Evolutionary conservation across 2,113 vertebrate genomes (phyloP), one percentile per base, ranked within the genome.

Genomic region (Tenrec ecaudatus): DNA sequence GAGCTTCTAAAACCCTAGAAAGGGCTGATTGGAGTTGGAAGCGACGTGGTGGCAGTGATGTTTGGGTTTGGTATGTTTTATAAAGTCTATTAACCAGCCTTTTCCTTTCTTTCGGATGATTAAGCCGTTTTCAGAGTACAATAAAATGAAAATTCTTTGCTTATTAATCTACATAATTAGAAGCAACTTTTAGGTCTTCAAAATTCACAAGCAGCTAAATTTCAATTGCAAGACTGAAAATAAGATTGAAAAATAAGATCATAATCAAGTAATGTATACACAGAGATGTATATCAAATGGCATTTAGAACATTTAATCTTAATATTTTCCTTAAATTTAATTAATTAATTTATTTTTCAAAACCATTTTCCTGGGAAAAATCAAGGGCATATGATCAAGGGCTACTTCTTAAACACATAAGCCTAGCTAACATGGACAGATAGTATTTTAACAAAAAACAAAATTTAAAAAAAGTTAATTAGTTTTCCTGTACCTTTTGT

Each of bases 91-190:
- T 82, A 92, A 84, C n/a, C 43, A 87, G 47, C 2, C 89, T 36
- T 79, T 91, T 19, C 58, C 53, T 82, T 94, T 78, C 90, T 29
- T 93, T 80, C 78, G 40, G 60, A 20, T 88, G 82, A 68, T 79
- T 92, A 90, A 88, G 22, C 53, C 88, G 31, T 91, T 92, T 92
- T 82, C 83, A 73, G 95, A 87, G 38, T 95, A 68, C 96, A 90
- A 53, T 87, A 90, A 92, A 95, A 93, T 91, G 23, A 40, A 69
- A 66, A 79, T 38, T 90, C 89, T 58, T 94, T 96, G n/a, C 29
- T 80, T 92, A 93, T 83, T 94, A 88, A 91, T 94, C 85, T 88
- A 82, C 57, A 90, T 93, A 82, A 79, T 58, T 84, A 27, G 31
- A 94, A 87, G 38, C n/a, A 68, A 84, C 57, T 88, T 20, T 60